Evolutionary conservation across 1,140 invertebrate genomes (phyloP), one percentile per base, ranked within the genome.

Genomic region (Pachypsylla venusta): DNA sequence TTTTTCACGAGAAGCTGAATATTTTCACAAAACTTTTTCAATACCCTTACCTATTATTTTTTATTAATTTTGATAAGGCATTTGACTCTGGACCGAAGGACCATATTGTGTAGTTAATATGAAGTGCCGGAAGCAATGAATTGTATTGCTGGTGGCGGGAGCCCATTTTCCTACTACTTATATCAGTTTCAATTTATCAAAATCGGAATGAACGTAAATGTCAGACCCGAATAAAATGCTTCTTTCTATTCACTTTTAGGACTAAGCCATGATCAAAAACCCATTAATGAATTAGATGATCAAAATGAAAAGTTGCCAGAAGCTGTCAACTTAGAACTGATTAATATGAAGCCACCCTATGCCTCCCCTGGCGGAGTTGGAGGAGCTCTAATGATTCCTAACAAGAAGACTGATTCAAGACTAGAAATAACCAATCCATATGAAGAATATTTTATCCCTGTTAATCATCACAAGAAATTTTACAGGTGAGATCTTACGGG

Each of bases 391-490:
- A 54, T 48, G 13, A 72, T 70, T 39, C 70, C 69, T 3, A 60
- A 66, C 3, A 74, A 75, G 56, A 84, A 84, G 67, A 80, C 79
- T 61, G 83, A 85, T 61, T 80, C 81, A 20, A 66, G 69, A 13
- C 78, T 83, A 16, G 82, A 86, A 56, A 79, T 83, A 67, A 75
- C 78, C 22, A 83, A 84, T 70, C 79, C 82, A 19, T 86, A 86
- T 69, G 84, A 87, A 62, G 84, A 87, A 64, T 88, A 87, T 70
- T 88, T 88, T 69, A 84, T 88, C 56, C 84, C 85, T 28, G 85
- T 88, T 39, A 87, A 88, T 69, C 83, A 88, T 65, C 85, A 86
- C 70, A 79, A 81, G 68, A 88, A 88, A 74, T 87, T 81, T 68
- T 86, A 87, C 74, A 85, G 85, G 85, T 87, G 76, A 74, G 74